Conservation (phyloP, 1,140 invertebrate species). For the Brachionus calyciflorus region DNA sequence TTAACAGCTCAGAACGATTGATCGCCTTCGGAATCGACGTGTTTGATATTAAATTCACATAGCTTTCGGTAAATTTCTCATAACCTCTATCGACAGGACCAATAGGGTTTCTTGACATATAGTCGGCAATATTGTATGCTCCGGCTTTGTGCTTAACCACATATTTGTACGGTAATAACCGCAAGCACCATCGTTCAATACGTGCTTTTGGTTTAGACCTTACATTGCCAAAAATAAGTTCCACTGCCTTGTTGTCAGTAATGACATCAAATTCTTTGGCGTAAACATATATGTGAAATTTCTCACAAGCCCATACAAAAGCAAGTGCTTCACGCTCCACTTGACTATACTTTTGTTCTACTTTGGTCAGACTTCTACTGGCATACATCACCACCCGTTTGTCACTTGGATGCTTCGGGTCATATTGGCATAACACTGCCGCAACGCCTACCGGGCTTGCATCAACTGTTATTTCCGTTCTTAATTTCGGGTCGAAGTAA, state of each 20-base stretch:
- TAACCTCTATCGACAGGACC: background rate
- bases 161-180: background rate
- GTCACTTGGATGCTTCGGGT: background rate
- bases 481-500: background rate
- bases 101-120: constrained; percentile 6
- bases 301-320: background rate
- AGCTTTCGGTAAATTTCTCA: constrained; percentile 2
- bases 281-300: background rate
- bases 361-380: constrained; percentile 45
- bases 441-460: constrained; percentile 58
- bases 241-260: constrained; percentile 17
- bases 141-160: background rate
- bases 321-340: constrained; percentile 46
- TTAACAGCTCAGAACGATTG: too few relatives aligned
- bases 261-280: constrained; percentile 18
- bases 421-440: constrained; percentile 59
- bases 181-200: background rate
- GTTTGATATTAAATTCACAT: background rate
- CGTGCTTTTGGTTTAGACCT: background rate
- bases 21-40: too few relatives aligned
- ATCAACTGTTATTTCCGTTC: constrained; percentile 33
- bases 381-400: constrained; percentile 52
- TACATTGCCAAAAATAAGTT: background rate
- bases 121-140: background rate
- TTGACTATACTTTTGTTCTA: constrained; percentile 51